A percentile compares a stretch with the other conserved stretches of the same genome.
These are phyloP conservation scores for Coenonympha glycerion DNA, from an alignment of 2,888 invertebrate genomes.

Conservation along the genomic window DNA sequence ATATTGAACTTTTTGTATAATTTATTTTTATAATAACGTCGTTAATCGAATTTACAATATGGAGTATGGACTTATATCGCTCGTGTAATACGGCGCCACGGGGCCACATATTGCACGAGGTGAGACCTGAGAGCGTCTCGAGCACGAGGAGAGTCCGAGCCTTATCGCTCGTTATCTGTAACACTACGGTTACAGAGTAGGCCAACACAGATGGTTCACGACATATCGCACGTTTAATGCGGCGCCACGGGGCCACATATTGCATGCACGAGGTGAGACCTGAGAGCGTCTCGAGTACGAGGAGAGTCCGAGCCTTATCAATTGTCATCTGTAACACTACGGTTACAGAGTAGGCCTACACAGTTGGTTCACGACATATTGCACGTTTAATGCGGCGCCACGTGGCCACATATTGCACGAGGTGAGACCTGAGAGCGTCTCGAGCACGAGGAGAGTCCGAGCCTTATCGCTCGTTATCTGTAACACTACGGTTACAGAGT, in stretches of 20 bases:
- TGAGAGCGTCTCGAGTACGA: slow-evolving; percentile 28
- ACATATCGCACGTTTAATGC: too few relatives aligned
- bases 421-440: slow-evolving; percentile 53
- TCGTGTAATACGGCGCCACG: slow-evolving; percentile 55
- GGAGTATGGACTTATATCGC: slow-evolving; percentile 14
- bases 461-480: slow-evolving; percentile 62
- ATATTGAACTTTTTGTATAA: too few relatives aligned
- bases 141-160: slow-evolving; percentile 27
- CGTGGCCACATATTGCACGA: slow-evolving; percentile 52
- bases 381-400: slow-evolving; percentile 54
- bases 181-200: slow-evolving; percentile 37
- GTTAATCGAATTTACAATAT: slow-evolving; percentile 16
- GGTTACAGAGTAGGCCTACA: too few relatives aligned
- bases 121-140: slow-evolving; percentile 50
- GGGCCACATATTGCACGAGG: slow-evolving; percentile 54
- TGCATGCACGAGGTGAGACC: too few relatives aligned
- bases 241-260: too few relatives aligned
- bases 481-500: slow-evolving; percentile 42
- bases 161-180: slow-evolving; percentile 66
- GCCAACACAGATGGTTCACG: neutral
- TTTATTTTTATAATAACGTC: neutral
- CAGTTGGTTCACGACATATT: too few relatives aligned
- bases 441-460: slow-evolving; percentile 25
- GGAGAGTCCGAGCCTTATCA: slow-evolving; percentile 45
- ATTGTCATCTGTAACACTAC: too few relatives aligned